Base-by-base conservation (phyloP, 2,113 vertebrate genomes). In the Narcine bancroftii region DNA sequence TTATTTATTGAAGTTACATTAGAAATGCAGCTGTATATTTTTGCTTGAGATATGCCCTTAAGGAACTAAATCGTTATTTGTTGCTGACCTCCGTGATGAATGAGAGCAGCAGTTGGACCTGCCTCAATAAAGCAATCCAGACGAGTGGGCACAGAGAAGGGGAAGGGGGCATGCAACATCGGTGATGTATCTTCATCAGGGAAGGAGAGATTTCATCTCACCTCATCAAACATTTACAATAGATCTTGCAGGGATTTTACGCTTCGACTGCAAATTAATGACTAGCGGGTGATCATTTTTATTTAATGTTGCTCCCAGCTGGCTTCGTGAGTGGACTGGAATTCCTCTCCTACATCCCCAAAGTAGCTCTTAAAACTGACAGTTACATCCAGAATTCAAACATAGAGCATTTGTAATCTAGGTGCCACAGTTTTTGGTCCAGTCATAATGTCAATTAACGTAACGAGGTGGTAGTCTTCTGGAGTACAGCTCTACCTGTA, bases 1-100 rank as follows among this genome's bases (percentile, higher is more conserved):
- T 87, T 87, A 87, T 87, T 87, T 81, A 81, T 53, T 77, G 45
- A 77, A 77, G 53, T 83, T 29, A 83, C 79, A 83, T 53, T 50
- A 13, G 53, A 29, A 33, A 4, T 26, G 6, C 13, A 83, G 19
- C 75, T 77, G 19, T 77, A 42, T 77, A n/a, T 77, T 77, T 81
- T 9, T 81, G 33, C 24, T 29, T 50, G 26, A 53, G 33, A 36
- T 13, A n/a, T 50, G 53, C 81, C 29, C 33, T 24, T 24, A 13
- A 53, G 81, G 53, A 85, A 85, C 33, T 85, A 33, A 13, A 13
- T 85, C 10, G 9, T 13, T 0, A 36, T 15, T 56, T 83, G 47
- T 56, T 60, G n/a, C 50, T 36, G 53, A 87, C 33, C 6, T 17
- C 36, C 53, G 2, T 83, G 79, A 53, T 33, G 33, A 83, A 29